phyloP scores from a whole-genome alignment of 2,113 vertebrate genomes.

The Dicaeum eximium region DNA sequence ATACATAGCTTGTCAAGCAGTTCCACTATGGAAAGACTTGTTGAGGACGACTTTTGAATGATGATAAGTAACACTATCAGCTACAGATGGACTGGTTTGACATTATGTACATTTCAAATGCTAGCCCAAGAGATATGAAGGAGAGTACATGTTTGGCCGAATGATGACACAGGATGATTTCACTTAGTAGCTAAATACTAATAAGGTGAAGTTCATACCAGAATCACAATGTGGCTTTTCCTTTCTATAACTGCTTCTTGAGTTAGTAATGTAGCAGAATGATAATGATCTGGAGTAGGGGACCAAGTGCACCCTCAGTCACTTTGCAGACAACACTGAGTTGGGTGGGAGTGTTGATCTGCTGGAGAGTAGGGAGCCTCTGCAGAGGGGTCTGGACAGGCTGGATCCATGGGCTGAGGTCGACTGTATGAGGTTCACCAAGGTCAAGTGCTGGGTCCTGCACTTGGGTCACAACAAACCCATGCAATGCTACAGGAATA shows the following conservation, averaged over 20 bases:
- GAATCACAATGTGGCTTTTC: not conserved
- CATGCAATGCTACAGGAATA: rapidly evolving
- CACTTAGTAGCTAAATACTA: not conserved
- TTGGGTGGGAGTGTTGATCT: not conserved
- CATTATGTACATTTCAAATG: not conserved
- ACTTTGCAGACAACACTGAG: not conserved
- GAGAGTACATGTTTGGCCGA: not conserved
- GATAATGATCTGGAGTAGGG: not conserved
- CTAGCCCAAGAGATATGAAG: not conserved
- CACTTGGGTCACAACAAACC: not conserved
- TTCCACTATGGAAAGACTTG: not conserved
- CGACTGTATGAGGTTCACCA: rapidly evolving
- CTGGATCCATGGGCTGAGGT: rapidly evolving
- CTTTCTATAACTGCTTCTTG: not conserved
- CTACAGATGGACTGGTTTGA: not conserved
- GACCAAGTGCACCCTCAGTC: not conserved
- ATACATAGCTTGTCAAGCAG: not conserved
- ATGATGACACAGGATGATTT: not conserved
- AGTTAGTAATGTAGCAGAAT: not conserved
- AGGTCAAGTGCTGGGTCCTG: not conserved
- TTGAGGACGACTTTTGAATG: not conserved
- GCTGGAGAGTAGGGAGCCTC: not conserved
- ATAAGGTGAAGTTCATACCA: not conserved
- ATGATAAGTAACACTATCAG: not conserved
- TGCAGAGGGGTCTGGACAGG: not conserved